Conservation (phyloP, 2,888 invertebrate species). For the Gymnosoma rotundatum region DNA sequence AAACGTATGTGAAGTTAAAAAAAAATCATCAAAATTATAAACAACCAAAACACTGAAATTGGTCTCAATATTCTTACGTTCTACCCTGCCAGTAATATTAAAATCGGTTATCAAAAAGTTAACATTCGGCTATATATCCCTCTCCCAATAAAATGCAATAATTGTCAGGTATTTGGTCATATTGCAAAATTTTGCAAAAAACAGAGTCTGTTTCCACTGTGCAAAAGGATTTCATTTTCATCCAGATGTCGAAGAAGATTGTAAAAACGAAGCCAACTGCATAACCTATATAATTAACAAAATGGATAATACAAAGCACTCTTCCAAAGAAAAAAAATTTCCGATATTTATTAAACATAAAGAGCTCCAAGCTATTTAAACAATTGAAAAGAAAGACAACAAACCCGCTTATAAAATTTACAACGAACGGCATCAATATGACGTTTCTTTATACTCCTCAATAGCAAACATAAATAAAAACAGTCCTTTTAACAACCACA, state of each 20-base stretch:
- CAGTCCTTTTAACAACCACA: too few species aligned
- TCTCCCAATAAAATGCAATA: conserved; percentile 3
- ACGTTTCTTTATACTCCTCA: background rate
- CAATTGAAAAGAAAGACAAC: conserved; percentile 14
- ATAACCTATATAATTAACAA: too few species aligned
- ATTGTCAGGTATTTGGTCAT: too few species aligned
- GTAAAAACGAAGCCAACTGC: too few species aligned
- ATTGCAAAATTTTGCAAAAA: too few species aligned
- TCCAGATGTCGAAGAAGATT: too few species aligned
- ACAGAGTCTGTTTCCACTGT: background rate
- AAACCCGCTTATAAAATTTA: conserved; percentile 1
- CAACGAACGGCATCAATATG: conserved; percentile 26
- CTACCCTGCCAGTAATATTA: too few species aligned
- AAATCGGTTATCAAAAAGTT: background rate
- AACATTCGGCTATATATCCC: conserved; percentile 2
- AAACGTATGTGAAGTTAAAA: conserved; percentile 5
- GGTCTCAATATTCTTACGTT: background rate
- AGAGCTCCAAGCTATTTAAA: conserved; percentile 18
- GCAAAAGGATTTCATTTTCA: too few species aligned
- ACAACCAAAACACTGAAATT: background rate
- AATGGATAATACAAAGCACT: background rate
- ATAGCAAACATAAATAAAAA: too few species aligned
- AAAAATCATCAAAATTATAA: background rate
- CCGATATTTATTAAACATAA: conserved; percentile 31
- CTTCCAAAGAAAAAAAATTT: conserved; percentile 30